Evolutionary conservation across 2,888 invertebrate species (phyloP).

Genomic region (Drosophila cracens): DNA sequence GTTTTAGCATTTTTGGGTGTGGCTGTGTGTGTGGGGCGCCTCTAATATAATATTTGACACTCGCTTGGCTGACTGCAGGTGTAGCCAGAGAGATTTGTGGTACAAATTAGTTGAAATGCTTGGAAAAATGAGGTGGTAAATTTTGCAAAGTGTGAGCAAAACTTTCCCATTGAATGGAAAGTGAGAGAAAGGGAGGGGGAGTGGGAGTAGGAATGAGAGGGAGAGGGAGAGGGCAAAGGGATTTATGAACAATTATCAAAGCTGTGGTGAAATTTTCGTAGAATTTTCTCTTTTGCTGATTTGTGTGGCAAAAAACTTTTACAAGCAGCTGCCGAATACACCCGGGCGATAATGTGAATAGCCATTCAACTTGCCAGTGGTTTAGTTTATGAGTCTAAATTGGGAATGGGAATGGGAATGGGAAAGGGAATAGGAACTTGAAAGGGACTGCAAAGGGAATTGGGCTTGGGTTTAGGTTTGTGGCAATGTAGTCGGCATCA

Average conservation of each 20-base stretch:
- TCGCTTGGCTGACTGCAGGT: slow-evolving; percentile 54
- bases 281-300: slow-evolving; percentile 29
- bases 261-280: slow-evolving; percentile 52
- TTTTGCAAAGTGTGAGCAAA: slow-evolving; percentile 50
- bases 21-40: slow-evolving; percentile 16
- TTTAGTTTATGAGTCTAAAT: slow-evolving; percentile 40
- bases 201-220: background rate
- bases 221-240: slow-evolving; percentile 4
- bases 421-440: background rate
- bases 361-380: slow-evolving; percentile 43
- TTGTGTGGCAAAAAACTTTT: slow-evolving; percentile 49
- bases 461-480: slow-evolving; percentile 5
- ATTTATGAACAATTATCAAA: slow-evolving; percentile 62
- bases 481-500: background rate
- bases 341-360: slow-evolving; percentile 36
- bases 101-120: slow-evolving; percentile 68
- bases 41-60: slow-evolving; percentile 47
- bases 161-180: slow-evolving; percentile 53
- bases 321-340: slow-evolving; percentile 41
- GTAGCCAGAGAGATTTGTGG: slow-evolving; percentile 60
- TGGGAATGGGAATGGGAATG: slow-evolving; percentile 3
- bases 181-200: background rate
- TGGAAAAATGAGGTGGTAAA: slow-evolving; percentile 71
- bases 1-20: slow-evolving; percentile 6
- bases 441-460: background rate